Percentiles rank a stretch among this genome's conserved stretches.
phyloP scores from a whole-genome alignment of 2,113 vertebrate genomes.

The Calidris pygmaea region DNA sequence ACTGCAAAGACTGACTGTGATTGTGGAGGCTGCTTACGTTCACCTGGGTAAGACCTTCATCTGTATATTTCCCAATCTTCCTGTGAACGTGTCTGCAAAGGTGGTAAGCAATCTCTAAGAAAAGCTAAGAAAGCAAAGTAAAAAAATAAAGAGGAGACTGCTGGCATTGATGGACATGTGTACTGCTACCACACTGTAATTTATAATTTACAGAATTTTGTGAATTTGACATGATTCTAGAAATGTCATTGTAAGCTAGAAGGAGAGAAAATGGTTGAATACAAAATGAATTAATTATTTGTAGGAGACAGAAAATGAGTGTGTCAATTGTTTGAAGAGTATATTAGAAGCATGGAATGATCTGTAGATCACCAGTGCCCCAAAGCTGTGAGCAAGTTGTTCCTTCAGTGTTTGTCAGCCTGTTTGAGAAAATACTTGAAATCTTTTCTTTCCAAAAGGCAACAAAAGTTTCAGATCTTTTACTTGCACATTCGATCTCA shows the following conservation, averaged over 20 bases:
- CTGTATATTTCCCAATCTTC: background rate
- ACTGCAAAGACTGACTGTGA: background rate
- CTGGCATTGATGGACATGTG: background rate
- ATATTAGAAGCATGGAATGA: background rate
- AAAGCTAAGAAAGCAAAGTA: background rate
- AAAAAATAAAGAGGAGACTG: background rate
- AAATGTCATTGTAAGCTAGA: background rate
- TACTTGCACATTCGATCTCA: background rate
- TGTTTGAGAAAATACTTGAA: background rate
- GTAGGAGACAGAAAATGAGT: background rate
- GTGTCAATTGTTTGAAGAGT: background rate
- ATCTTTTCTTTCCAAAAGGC: background rate
- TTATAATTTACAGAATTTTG: constrained; percentile 16
- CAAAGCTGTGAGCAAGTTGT: background rate
- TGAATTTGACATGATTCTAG: background rate
- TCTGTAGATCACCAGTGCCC: background rate
- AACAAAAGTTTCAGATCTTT: background rate
- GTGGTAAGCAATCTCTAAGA: background rate
- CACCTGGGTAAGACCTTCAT: background rate
- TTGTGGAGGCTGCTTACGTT: background rate
- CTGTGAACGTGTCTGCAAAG: background rate
- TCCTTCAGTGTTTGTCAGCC: background rate
- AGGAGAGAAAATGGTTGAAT: background rate
- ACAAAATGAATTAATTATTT: background rate
- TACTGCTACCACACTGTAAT: background rate